Evolutionary conservation across 64 coral and sea anemone genomes (phyloP), one percentile per base, ranked within the genome.

Genomic region (Pachyseris speciosa): DNA sequence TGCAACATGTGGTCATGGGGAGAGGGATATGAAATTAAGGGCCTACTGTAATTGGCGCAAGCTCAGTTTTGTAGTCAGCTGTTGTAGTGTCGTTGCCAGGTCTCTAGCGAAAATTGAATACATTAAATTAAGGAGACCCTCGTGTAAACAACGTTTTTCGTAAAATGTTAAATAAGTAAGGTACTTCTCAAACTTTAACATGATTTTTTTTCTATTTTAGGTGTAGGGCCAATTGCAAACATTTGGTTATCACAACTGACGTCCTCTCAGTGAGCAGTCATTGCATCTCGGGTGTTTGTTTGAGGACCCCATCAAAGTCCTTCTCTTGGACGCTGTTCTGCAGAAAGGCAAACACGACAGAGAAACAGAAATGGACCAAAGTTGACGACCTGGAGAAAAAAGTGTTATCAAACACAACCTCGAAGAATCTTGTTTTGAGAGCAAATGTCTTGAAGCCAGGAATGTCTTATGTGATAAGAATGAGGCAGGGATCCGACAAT

Each of bases 161-260:
- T 0, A 0, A 49, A 49, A n/a, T n/a, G n/a, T n/a, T n/a, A n/a
- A n/a, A n/a, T n/a, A n/a, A n/a, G n/a, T n/a, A n/a, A n/a, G n/a
- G n/a, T n/a, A n/a, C n/a, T n/a, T n/a, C n/a, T n/a, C n/a, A n/a
- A n/a, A n/a, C n/a, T 65, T 27, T 3, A 10, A 11, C 7, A 2
- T 2, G 9, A 25, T 65, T 9, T 1, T 65, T 65, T 76, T 61
- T 78, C 0, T 93, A 20, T 65, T 67, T 8, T 49, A 95, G 94
- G 63, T 96, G 94, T 43, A 70, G 37, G 31, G 66, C 84, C 31
- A 96, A 96, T 51, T 96, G 94, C 36, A 64, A 92, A 88, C 41
- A 43, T 22, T 52, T 88, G 25, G 73, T 67, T 0, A 78, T 88
- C 42, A 55, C 83, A n/a, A 83, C 86, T 24, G 90, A 92, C 34